Conservation (phyloP, 1,140 invertebrate species). For the Eupristina koningsbergeri region DNA sequence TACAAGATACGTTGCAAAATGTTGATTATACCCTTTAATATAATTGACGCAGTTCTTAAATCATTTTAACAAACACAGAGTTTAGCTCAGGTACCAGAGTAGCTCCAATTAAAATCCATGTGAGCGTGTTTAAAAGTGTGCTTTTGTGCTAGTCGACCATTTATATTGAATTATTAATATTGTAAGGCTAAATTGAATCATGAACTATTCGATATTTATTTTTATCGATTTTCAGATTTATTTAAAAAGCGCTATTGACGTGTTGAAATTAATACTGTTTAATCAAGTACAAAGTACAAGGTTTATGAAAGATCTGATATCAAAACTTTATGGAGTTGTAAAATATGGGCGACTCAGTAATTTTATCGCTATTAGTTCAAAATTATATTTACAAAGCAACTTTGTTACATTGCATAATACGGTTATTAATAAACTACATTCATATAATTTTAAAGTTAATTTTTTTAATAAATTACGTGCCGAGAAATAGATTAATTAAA, state of each 20-base stretch:
- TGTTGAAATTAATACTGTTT: neutral
- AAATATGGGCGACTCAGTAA: neutral
- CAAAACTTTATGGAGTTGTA: neutral
- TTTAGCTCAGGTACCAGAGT: neutral
- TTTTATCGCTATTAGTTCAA: neutral
- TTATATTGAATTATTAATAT: slow-evolving; percentile 2
- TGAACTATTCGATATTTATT: slow-evolving; percentile 4
- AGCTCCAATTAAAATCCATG: neutral
- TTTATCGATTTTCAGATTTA: neutral
- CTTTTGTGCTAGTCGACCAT: neutral
- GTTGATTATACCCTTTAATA: neutral
- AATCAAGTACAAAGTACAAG: neutral
- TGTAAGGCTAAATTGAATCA: neutral
- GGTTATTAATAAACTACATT: neutral
- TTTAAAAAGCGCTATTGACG: neutral
- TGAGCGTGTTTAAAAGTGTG: neutral
- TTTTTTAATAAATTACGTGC: neutral
- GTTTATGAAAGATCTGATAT: neutral
- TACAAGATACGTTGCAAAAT: neutral
- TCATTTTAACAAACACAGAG: neutral
- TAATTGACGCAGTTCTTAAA: neutral
- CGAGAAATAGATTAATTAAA: neutral
- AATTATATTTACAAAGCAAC: neutral
- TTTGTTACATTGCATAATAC: neutral
- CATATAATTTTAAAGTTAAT: neutral